These are phyloP conservation scores for Gastrophryne carolinensis DNA, from an alignment of 2,797 vertebrate genomes.

Conservation along the genomic window DNA sequence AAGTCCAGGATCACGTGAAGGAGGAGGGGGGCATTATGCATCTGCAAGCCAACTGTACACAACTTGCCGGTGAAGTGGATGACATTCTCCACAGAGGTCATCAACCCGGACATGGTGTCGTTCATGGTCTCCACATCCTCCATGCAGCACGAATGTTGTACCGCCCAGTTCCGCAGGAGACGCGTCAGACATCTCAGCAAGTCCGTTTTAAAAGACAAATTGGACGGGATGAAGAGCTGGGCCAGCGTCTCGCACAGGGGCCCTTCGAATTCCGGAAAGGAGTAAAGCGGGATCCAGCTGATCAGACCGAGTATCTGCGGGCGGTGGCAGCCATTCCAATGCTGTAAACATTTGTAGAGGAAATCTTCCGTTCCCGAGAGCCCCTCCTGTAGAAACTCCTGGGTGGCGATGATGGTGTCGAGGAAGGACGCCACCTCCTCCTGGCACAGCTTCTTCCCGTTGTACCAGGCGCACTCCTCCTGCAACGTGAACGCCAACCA, in stretches of 20 bases:
- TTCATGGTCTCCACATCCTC: conserved; percentile 66
- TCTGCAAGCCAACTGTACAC: conserved; percentile 73
- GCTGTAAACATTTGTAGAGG: conserved; percentile 82
- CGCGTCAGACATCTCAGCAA: conserved; percentile 83
- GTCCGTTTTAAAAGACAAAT: conserved; percentile 90
- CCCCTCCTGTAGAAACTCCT: conserved; percentile 89
- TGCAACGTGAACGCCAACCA: conserved; percentile 87
- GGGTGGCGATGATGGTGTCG: conserved; percentile 71
- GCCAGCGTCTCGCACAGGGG: conserved; percentile 80
- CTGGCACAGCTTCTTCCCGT: conserved; percentile 67
- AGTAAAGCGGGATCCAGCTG: conserved; percentile 80
- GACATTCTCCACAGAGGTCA: conserved; percentile 79
- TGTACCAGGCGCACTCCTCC: conserved; percentile 86
- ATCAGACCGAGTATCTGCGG: conserved; percentile 83
- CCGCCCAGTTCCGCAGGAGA: conserved; percentile 89
- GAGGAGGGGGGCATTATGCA: conserved; percentile 80
- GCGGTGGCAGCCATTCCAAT: conserved; percentile 86
- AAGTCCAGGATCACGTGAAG: conserved; percentile 88
- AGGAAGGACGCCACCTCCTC: conserved; percentile 77
- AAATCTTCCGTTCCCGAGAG: conserved; percentile 86
- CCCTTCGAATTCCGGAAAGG: conserved; percentile 76
- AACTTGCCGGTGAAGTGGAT: conserved; percentile 81
- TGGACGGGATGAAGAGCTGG: conserved; percentile 88
- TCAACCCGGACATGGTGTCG: conserved; percentile 77
- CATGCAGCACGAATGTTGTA: conserved; percentile 66